Evolutionary conservation across 2,797 vertebrate genomes (phyloP), one percentile per base, ranked within the genome.

Genomic region (Pelobates cultripes): DNA sequence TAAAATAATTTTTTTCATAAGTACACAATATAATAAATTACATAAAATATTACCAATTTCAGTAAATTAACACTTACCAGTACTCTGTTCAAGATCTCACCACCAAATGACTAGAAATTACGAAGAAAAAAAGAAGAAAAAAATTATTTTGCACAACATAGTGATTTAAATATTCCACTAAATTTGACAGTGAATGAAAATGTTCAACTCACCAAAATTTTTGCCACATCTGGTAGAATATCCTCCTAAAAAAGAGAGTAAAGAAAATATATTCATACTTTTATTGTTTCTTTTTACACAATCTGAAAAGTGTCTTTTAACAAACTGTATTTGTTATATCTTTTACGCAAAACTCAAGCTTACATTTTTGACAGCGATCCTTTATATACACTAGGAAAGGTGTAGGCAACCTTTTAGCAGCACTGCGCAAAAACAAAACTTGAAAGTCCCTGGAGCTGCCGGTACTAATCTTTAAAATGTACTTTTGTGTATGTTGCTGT

Each of bases 191-290:
- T 28, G 28, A 28, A 28, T 28, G 47, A 51, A 57, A 57, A 57
- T 1, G 6, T 42, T 68, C 41, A 40, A 61, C 77, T 79, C 61
- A 83, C 81, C 76, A 83, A 17, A 43, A 83, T 41, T 13, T 78
- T 40, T 12, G 76, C 71, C 14, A 83, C 81, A 63, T 3, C 28
- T 83, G 81, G 81, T 17, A 83, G 55, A 57, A 83, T 17, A 53
- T 75, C 55, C 61, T 70, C 81, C 81, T 83, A 63, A 60, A 51
- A 4, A 63, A 17, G 4, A 45, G 3, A 41, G 51, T 71, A 12
- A 69, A 57, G 10, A 51, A 51, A 51, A 51, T 51, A 51, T 51
- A 10, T 10, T 2, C 28, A 28, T 28, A 28, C 28, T 28, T 28
- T 28, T 28, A 28, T 28, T 28, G 28, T 28, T 28, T 28, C 28